Evolutionary conservation across 2,113 vertebrate species (phyloP).

Genomic region (Leptobrachium ailaonicum): DNA sequence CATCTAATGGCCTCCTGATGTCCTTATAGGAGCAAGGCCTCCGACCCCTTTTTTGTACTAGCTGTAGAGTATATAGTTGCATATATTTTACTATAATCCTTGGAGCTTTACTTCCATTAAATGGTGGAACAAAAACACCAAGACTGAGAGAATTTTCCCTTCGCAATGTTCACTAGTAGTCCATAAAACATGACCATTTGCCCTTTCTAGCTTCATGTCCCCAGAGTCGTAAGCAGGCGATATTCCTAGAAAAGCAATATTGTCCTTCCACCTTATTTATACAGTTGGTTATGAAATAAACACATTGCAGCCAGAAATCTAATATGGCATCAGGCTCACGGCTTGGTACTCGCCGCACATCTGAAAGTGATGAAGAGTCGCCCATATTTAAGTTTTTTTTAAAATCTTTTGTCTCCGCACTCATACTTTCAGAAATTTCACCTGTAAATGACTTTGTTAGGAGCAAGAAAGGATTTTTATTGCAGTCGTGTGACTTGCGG

Average conservation of each 20-base stretch:
- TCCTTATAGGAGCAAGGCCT: too few relatives aligned
- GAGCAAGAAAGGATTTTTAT: constrained; percentile 26
- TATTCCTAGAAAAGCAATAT: background rate
- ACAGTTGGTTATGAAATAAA: background rate
- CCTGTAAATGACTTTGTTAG: constrained; percentile 39
- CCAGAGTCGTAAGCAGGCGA: too few relatives aligned
- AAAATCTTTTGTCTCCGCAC: background rate
- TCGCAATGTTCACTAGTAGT: too few relatives aligned
- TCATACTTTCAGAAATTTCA: constrained; percentile 13
- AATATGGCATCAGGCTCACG: background rate
- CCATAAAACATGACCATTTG: too few relatives aligned
- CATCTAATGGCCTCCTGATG: too few relatives aligned
- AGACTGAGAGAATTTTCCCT: too few relatives aligned
- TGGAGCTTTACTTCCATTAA: too few relatives aligned
- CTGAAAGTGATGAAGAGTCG: background rate
- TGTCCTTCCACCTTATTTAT: background rate
- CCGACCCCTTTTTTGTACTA: too few relatives aligned
- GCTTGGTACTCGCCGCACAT: background rate
- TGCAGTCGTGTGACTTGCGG: constrained; percentile 20
- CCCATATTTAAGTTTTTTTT: background rate
- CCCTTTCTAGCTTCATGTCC: too few relatives aligned
- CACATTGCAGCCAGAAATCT: background rate
- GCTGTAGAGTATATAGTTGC: too few relatives aligned
- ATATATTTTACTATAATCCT: too few relatives aligned
- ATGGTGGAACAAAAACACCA: too few relatives aligned